These are phyloP conservation scores for Cygnus atratus DNA, from an alignment of 2,113 vertebrate genomes.

Conservation along the genomic window DNA sequence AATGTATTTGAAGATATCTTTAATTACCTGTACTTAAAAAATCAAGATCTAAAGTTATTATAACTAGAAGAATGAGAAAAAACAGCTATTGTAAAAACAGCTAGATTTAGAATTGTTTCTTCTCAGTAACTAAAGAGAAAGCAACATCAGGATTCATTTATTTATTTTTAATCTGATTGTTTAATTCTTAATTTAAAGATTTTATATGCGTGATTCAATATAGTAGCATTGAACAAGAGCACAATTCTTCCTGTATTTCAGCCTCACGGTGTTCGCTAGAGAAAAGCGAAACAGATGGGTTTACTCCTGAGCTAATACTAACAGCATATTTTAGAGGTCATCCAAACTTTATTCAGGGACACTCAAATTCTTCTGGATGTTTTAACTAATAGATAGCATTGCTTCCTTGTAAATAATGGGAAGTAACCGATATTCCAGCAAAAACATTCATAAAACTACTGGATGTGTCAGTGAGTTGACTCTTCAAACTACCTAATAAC, in stretches of 20 bases:
- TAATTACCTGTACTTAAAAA: not conserved
- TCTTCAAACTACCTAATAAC: not conserved
- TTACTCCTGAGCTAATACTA: not conserved
- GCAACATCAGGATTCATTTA: not conserved
- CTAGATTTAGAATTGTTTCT: not conserved
- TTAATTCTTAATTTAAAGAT: not conserved
- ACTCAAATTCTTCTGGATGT: not conserved
- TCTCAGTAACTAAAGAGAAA: not conserved
- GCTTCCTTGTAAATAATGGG: not conserved
- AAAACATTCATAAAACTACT: not conserved
- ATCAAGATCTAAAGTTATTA: not conserved
- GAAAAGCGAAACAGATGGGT: slow-evolving; percentile 8
- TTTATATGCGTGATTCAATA: not conserved
- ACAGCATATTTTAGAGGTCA: not conserved
- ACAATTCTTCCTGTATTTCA: not conserved
- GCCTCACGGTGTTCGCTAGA: not conserved
- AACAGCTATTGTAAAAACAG: not conserved
- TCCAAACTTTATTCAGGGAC: not conserved
- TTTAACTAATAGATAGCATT: not conserved
- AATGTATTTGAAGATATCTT: not conserved
- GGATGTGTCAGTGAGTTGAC: not conserved
- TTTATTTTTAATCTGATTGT: not conserved
- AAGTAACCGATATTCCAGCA: not conserved
- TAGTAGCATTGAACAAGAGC: not conserved
- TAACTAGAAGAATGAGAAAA: not conserved